These are phyloP conservation scores for Eurystomus gularis DNA, from an alignment of 2,113 vertebrate species.

Conservation along the genomic window DNA sequence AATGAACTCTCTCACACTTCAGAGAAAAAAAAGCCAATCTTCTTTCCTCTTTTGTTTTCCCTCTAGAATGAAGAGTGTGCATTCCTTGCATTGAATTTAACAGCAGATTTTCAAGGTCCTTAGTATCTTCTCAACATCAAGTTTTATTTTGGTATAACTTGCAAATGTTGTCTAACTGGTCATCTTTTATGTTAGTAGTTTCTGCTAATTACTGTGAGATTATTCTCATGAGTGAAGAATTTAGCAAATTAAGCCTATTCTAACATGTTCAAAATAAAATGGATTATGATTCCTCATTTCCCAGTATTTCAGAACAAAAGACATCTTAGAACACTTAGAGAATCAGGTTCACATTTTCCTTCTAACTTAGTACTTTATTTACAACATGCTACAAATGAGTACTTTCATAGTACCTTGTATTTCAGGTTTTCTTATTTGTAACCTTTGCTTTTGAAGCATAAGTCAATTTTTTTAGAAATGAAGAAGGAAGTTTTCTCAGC, in stretches of 20 bases:
- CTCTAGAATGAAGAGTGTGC: conserved; percentile 36
- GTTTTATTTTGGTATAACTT: neutral
- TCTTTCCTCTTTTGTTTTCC: conserved; percentile 13
- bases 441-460: neutral
- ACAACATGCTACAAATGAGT: neutral
- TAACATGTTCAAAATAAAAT: neutral
- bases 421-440: neutral
- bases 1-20: neutral
- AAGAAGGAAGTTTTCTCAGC: neutral
- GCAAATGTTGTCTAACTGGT: neutral
- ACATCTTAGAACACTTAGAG: neutral
- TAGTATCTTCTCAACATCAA: neutral
- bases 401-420: neutral
- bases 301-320: neutral
- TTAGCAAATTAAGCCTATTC: neutral
- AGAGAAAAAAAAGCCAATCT: neutral
- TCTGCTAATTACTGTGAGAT: neutral
- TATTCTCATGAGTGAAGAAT: neutral
- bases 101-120: neutral
- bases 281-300: neutral
- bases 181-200: neutral
- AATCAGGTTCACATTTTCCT: neutral
- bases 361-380: neutral
- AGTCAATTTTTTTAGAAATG: neutral
- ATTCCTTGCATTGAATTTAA: neutral